Percentiles rank a stretch among this genome's conserved stretches.
phyloP scores from a whole-genome alignment of 2,797 vertebrate species.

The Acridotheres tristis region DNA sequence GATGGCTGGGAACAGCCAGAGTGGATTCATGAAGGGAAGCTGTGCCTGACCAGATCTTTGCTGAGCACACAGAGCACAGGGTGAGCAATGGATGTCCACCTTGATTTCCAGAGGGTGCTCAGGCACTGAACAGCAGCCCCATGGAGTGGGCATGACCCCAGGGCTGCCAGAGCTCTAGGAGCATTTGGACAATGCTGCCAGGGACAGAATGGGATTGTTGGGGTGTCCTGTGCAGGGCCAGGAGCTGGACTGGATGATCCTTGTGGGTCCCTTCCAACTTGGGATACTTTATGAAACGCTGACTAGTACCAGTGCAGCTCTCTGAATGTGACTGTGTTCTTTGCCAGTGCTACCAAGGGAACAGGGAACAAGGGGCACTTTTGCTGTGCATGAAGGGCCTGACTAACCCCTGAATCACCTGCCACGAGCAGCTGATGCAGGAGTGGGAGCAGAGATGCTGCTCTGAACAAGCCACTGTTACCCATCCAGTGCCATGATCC shows the following conservation, averaged over 20 bases:
- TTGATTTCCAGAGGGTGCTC: background rate
- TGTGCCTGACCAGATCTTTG: background rate
- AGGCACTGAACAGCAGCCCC: background rate
- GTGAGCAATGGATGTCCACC: background rate
- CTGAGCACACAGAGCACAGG: background rate
- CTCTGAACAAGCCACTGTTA: background rate
- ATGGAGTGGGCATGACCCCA: accelerated
- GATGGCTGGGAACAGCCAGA: background rate
- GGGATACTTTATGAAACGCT: background rate
- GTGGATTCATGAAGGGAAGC: background rate
- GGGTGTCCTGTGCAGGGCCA: background rate
- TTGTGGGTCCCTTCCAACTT: background rate
- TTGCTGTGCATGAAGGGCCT: accelerated
- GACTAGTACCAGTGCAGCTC: background rate
- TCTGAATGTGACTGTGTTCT: background rate
- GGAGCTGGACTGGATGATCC: background rate
- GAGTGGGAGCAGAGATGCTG: background rate
- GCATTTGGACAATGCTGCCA: accelerated
- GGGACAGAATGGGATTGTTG: background rate
- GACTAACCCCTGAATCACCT: background rate
- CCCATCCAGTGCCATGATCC: background rate
- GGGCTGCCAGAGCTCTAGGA: background rate
- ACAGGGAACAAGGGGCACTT: background rate
- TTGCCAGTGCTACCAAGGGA: background rate
- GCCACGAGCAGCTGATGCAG: background rate